Conservation (phyloP, 2,113 vertebrate genomes). For the Orthonyx spaldingii region DNA sequence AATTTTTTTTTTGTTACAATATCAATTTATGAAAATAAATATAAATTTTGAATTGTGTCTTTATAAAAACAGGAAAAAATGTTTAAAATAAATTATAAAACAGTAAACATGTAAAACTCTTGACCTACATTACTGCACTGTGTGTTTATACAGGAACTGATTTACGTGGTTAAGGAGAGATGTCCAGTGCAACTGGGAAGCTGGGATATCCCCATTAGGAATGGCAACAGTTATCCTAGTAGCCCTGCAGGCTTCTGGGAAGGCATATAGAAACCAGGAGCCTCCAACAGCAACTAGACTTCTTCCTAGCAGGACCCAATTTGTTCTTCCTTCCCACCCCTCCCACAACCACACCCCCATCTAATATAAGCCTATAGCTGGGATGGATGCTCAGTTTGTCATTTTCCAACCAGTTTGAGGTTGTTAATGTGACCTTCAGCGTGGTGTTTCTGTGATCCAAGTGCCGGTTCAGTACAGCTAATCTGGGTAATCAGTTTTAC, state of each 20-base stretch:
- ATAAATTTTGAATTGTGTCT: not conserved
- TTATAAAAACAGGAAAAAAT: not conserved
- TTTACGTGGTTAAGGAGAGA: not conserved
- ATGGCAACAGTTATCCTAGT: not conserved
- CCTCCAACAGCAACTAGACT: fast-evolving
- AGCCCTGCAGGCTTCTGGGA: not conserved
- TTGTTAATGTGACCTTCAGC: not conserved
- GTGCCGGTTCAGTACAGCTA: not conserved
- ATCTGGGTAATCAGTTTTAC: not conserved
- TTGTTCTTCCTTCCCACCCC: not conserved
- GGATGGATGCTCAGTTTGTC: not conserved
- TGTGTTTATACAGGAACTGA: not conserved
- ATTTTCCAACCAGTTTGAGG: not conserved
- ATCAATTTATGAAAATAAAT: not conserved
- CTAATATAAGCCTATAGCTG: not conserved
- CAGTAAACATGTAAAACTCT: not conserved
- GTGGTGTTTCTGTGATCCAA: not conserved
- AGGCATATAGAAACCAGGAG: not conserved
- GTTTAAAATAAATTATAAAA: not conserved
- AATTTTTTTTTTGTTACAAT: not conserved
- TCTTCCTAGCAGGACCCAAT: not conserved
- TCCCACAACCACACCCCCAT: not conserved
- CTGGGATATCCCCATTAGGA: not conserved
- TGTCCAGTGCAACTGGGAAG: not conserved
- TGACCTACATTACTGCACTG: not conserved